A percentile compares a stretch with the other conserved stretches of the same genome.
phyloP scores from a whole-genome alignment of 2,888 invertebrate genomes.

The Oegoconia quadripuncta region DNA sequence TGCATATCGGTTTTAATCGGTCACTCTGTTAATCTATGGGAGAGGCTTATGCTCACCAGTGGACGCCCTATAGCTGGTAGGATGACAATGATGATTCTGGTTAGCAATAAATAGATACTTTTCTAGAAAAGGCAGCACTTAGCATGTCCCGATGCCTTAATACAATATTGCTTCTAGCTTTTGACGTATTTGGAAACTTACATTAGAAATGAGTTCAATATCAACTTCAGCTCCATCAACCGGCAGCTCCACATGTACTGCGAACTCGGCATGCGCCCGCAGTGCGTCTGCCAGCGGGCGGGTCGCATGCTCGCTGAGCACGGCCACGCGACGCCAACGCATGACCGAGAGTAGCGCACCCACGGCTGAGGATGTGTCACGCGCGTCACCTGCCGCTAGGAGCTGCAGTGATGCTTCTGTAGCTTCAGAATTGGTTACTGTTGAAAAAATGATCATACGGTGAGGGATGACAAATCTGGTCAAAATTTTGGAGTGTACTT shows the following conservation, averaged over 20 bases:
- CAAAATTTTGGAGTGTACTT: too few relatives aligned
- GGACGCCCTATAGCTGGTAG: too few relatives aligned
- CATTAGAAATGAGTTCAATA: conserved; percentile 31
- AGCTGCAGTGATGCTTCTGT: conserved; percentile 18
- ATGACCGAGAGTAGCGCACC: conserved; percentile 32
- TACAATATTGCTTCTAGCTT: too few relatives aligned
- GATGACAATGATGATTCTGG: too few relatives aligned
- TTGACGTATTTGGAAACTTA: conserved; percentile 15
- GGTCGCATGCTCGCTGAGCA: conserved; percentile 49
- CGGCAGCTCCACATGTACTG: conserved; percentile 46
- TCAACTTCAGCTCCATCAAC: conserved; percentile 46
- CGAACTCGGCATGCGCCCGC: conserved; percentile 37
- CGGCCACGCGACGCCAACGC: conserved; percentile 52
- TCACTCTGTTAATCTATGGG: too few relatives aligned
- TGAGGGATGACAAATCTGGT: conserved; percentile 14
- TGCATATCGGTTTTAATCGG: too few relatives aligned
- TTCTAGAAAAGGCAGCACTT: too few relatives aligned
- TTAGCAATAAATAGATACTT: too few relatives aligned
- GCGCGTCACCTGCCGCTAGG: conserved; percentile 46
- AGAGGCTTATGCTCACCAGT: too few relatives aligned
- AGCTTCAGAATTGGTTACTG: not conserved
- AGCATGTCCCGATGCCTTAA: too few relatives aligned
- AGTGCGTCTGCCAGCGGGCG: conserved; percentile 40
- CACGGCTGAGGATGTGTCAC: conserved; percentile 28
- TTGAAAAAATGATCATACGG: not conserved